Conservation (phyloP, 2,797 vertebrate species). For the Xenopus petersii region DNA sequence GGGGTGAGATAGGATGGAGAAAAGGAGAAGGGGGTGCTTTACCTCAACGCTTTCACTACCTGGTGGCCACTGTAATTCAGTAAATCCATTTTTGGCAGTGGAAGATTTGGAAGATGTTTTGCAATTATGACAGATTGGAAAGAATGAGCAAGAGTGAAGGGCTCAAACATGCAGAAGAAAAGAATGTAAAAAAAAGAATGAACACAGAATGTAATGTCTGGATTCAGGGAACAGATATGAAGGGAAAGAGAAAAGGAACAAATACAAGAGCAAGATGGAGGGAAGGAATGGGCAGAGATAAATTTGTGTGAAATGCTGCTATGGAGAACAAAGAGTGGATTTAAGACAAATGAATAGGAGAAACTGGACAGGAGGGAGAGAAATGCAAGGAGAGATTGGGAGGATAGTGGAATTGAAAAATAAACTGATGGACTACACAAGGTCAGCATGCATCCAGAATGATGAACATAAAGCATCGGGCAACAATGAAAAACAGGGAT, state of each 20-base stretch:
- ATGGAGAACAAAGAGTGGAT: background rate
- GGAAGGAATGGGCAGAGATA: background rate
- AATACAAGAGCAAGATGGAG: background rate
- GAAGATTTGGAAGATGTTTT: background rate
- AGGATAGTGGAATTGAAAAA: background rate
- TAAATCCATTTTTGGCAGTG: background rate
- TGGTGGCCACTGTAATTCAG: background rate
- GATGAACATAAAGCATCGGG: background rate
- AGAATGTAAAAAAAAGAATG: too few relatives aligned
- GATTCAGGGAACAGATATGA: background rate
- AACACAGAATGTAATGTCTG: too few relatives aligned
- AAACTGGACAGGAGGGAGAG: background rate
- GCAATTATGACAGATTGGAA: background rate
- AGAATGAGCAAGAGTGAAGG: background rate
- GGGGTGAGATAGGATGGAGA: background rate
- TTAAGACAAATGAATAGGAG: background rate
- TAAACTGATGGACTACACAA: background rate
- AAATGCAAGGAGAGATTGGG: background rate
- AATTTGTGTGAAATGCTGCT: background rate
- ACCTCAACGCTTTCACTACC: conserved; percentile 1
- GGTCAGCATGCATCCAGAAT: background rate
- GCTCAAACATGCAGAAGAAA: too few relatives aligned
- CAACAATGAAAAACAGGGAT: background rate
- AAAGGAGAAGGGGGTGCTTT: background rate
- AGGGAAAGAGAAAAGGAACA: background rate